Evolutionary conservation across 30 jellyfish, hydroid and myxozoan genomes (phyloP), one percentile per base, ranked within the genome.

Genomic region (Cassiopea andromeda): DNA sequence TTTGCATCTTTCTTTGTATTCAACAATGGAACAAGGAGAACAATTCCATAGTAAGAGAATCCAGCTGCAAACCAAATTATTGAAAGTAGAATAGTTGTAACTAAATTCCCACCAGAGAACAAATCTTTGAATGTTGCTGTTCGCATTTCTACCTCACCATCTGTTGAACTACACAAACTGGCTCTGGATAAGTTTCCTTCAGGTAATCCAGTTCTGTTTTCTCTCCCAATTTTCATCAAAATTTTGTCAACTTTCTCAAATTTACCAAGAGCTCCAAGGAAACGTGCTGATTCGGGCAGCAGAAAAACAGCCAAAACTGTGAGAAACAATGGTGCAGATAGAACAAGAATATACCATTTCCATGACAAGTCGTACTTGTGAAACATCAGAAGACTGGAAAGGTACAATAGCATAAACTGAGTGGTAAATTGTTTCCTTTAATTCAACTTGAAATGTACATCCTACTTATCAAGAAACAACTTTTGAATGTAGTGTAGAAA

Each of bases 281-380:
- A 87, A 10, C 94, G 87, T 19, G 94, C 94, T 46, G 94, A 87
- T 68, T 87, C 94, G 48, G 94, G 94, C 61, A 87, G 83, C 48
- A 81, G 49, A 44, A 66, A 60, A 44, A 78, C 86, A 75, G 78
- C 50, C 6, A 77, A 18, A n/a, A 78, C 90, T 0, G 94, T 77
- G 10, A 87, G 75, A 49, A 87, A 77, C 7, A 87, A 48, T 7
- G 94, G 94, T 2, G 60, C 85, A 67, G 94, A 78, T 81, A 77
- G 16, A 17, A 78, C 85, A 47, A 78, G 54, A 58, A 78, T 45
- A 67, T 87, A 87, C 94, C 94, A 87, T 47, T 78, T 67, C 94
- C 94, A 87, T 1, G 84, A 44, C 12, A 87, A 69, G 18, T 78
- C 9, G 48, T 19, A 78, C 43, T 78, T 66, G 49, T 87, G 57